phyloP scores from a whole-genome alignment of 37 sponge, comb jelly and placozoan species.

The Geodia barretti region DNA sequence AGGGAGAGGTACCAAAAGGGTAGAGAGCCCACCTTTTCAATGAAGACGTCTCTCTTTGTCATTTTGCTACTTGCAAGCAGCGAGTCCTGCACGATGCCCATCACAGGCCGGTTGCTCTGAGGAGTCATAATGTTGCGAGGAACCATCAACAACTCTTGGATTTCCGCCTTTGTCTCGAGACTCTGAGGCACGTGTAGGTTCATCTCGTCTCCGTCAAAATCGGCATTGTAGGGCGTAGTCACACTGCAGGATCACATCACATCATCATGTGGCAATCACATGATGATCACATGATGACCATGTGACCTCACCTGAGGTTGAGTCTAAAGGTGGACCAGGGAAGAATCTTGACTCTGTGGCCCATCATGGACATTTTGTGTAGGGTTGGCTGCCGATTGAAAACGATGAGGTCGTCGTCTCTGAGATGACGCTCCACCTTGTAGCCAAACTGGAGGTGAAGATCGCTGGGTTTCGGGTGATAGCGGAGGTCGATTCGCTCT shows the following conservation, averaged over 20 bases:
- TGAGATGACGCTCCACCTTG: slow-evolving; percentile 92
- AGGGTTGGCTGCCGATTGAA: slow-evolving; percentile 99
- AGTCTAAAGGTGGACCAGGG: slow-evolving; percentile 99
- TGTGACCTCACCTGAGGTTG: slow-evolving; percentile 81
- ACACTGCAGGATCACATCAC: slow-evolving; percentile 66
- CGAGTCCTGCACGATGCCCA: slow-evolving; percentile 99
- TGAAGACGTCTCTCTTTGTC: slow-evolving; percentile 96
- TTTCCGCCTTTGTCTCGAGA: slow-evolving; percentile 95
- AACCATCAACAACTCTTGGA: slow-evolving; percentile 90
- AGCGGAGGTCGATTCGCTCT: slow-evolving; percentile 95
- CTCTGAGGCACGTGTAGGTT: slow-evolving; percentile 99
- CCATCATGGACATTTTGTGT: slow-evolving; percentile 99
- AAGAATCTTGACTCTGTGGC: slow-evolving; percentile 95
- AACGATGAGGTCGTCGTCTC: slow-evolving; percentile 93
- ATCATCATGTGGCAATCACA: neutral
- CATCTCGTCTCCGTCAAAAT: slow-evolving; percentile 99
- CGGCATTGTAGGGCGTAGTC: slow-evolving; percentile 99
- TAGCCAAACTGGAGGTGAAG: slow-evolving; percentile 96
- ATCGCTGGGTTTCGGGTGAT: slow-evolving; percentile 93
- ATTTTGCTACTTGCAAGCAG: slow-evolving; percentile 92
- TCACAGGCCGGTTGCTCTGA: slow-evolving; percentile 99
- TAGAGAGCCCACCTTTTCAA: slow-evolving; percentile 78
- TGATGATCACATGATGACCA: neutral
- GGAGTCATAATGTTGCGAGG: slow-evolving; percentile 93
- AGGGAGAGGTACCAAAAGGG: neutral